Evolutionary conservation across 2,888 invertebrate species (phyloP), one percentile per base, ranked within the genome.

Genomic region (Halocaridina rubra): DNA sequence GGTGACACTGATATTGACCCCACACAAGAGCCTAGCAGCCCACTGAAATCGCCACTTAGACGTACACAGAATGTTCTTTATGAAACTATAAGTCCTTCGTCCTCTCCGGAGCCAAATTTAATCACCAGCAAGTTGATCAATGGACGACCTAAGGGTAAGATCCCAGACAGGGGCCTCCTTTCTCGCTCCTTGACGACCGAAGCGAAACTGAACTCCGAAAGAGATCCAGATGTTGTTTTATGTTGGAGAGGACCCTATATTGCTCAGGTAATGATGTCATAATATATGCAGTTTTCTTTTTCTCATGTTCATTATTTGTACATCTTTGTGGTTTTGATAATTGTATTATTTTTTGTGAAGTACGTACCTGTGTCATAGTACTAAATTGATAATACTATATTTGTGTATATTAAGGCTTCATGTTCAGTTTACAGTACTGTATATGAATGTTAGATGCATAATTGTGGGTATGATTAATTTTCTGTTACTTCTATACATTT

Each of bases 191-290:
- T 67, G 16, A 22, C 24, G 16, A 30, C 16, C 8, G 19, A 30
- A 7, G 2, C 39, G n/a, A n/a, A n/a, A n/a, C n/a, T n/a, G n/a
- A 39, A 71, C 32, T 8, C 72, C n/a, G 16, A 24, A 5, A 19
- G n/a, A 19, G 61, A 71, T 29, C 27, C 24, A 27, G 67, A 84
- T 24, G 84, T 84, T 30, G 79, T 84, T 19, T 53, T 84, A 3
- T 84, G 84, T 33, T 84, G 84, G 84, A 27, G 75, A 39, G 84
- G 84, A 64, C 84, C 84, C n/a, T 84, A 84, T 57, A 84, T 84
- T 3, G 78, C 84, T 0, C 84, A 84, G 74, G 84, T 84, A 79
- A 76, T 10, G 13, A 0, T 71, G 2, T 10, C 19, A 67, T 59
- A 59, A 22, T 19, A 7, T 3, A n/a, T 24, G 67, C 32, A 30